Conservation (phyloP, 2,797 vertebrate species). For the Thalassophryne amazonica region DNA sequence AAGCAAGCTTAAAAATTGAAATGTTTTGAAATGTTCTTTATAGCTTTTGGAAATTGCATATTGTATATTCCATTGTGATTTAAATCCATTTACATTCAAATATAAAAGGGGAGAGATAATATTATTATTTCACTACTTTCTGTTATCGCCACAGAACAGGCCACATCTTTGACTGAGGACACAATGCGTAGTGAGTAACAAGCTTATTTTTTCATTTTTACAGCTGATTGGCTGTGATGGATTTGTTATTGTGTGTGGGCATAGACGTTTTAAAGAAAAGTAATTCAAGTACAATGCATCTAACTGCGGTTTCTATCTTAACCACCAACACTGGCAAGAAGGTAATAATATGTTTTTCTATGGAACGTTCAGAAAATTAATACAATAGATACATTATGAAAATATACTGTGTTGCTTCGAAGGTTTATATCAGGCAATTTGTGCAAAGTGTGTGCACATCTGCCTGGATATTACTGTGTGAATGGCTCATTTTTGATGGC, state of each 20-base stretch:
- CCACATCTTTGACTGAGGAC: conserved; percentile 54
- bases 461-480: conserved; percentile 20
- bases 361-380: conserved; percentile 2
- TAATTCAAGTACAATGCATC: conserved; percentile 38
- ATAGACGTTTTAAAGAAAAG: conserved; percentile 24
- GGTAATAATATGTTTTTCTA: background rate
- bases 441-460: conserved; percentile 28
- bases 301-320: background rate
- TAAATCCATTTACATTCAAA: conserved; percentile 45
- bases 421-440: background rate
- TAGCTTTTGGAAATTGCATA: conserved; percentile 25
- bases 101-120: conserved; percentile 42
- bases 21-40: conserved; percentile 37
- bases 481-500: background rate
- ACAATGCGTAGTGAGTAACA: conserved; percentile 50
- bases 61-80: conserved; percentile 53
- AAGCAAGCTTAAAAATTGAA: conserved; percentile 19
- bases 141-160: conserved; percentile 68
- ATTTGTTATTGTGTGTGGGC: conserved; percentile 41
- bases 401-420: background rate
- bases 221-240: conserved; percentile 38
- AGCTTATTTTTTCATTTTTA: conserved; percentile 48
- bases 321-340: conserved; percentile 15
- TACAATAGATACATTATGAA: background rate
- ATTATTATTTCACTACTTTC: conserved; percentile 48